Base-by-base conservation (phyloP, 2,888 invertebrate genomes). In the Slavum lentiscoides region DNA sequence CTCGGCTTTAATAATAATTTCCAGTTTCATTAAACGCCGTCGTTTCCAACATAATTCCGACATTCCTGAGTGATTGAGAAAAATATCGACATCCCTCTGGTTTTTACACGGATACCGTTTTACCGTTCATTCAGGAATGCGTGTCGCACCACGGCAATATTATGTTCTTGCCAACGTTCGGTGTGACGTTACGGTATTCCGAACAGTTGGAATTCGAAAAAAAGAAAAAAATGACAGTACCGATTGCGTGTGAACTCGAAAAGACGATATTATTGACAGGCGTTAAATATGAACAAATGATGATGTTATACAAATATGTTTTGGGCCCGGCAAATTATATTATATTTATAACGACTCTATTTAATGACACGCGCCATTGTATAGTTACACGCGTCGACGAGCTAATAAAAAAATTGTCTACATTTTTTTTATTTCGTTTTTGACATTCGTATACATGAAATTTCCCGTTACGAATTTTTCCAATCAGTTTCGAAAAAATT, bases 1-100 rank as follows among this genome's bases (percentile, higher is more conserved):
- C 70, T 37, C 64, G 21, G 37, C 64, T 17, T 70, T 80, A 72
- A 77, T 77, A 77, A 77, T 70, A 62, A 80, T 80, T 66, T 72
- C 62, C 23, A 70, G 19, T 80, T 72, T 80, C 72, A 70, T 80
- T 80, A 80, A 21, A 23, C 55, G 21, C 23, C 62, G 17, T 61
- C 3, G 1, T 19, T 39, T 17, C 11, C 39, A 23, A 59, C 67
- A 74, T 74, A 37, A 39, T 75, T 75, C 67, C 39, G 67, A 75
- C 75, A 76, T 76, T 76, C 75, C 59, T 30, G 49, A 59, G 59
- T 49, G 67, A 76, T 68, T 30, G 75, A 59, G 15, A 68, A 74
- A 76, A 68, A 76, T 76, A 76, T 76, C 39, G 67, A 59, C 59
- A 17, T 15, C 74, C 75, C 2, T 19, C 23, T 59, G 75, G 67